These are phyloP conservation scores for Toxonevra muliebris DNA, from an alignment of 2,888 invertebrate species.

Conservation along the genomic window DNA sequence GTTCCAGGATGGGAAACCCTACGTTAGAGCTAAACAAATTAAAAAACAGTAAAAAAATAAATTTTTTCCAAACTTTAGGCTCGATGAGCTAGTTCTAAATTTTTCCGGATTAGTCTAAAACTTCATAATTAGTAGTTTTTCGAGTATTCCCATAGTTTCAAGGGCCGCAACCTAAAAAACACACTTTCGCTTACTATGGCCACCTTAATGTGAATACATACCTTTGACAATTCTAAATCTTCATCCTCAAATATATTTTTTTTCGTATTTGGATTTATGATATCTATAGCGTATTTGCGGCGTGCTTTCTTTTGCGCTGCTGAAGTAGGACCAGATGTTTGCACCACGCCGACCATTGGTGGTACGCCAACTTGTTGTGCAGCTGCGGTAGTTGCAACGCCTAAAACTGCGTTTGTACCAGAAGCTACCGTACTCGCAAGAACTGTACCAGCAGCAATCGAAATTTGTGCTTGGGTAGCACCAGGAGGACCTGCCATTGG, in stretches of 20 bases:
- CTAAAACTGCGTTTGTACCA: conserved; percentile 65
- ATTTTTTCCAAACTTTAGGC: not conserved
- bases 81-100: too few species aligned
- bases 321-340: conserved; percentile 43
- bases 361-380: conserved; percentile 52
- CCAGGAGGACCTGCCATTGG: conserved; percentile 52
- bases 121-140: too few species aligned
- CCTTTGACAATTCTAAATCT: conserved; percentile 53
- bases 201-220: conserved; percentile 28
- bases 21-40: too few species aligned
- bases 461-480: conserved; percentile 50
- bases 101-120: too few species aligned
- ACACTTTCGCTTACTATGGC: too few species aligned
- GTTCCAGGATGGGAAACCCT: too few species aligned
- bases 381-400: conserved; percentile 53
- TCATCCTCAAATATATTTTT: conserved; percentile 62
- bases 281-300: conserved; percentile 63
- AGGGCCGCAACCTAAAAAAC: too few species aligned
- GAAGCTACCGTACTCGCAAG: conserved; percentile 56
- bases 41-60: not conserved
- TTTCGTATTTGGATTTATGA: conserved; percentile 67
- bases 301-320: conserved; percentile 52
- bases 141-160: too few species aligned
- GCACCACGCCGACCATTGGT: conserved; percentile 51
- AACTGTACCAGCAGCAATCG: conserved; percentile 45